Base-by-base conservation (phyloP, 2,888 invertebrate species). In the Doris montereyensis region DNA sequence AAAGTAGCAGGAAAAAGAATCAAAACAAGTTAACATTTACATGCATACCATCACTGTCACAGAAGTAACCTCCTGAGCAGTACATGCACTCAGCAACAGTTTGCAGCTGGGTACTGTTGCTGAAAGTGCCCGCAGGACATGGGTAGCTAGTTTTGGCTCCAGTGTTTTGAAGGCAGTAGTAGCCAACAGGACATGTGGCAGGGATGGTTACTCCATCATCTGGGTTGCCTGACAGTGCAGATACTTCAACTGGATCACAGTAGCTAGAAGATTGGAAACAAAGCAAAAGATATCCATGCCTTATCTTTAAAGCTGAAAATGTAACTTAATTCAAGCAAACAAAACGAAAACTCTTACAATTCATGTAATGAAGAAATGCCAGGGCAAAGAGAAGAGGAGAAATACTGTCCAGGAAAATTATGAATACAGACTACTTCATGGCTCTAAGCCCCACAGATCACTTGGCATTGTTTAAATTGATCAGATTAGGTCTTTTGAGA, bases 41-140 rank as follows among this genome's bases (percentile, higher is more conserved):
- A 60, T 26, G 52, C 81, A 78, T 58, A 86, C 87, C 87, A 52
- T 57, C 78, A 70, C 82, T 79, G 34, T 83, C 84, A 81, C 89
- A 89, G 85, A 84, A 89, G 78, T 81, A 85, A 3, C 90, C 90
- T 4, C 84, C 84, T 28, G 86, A 81, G 82, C 90, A 90, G 0
- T 82, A 77, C 65, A 78, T 81, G 82, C 90, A 90, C 34, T 89
- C 85, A 2, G 67, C 78, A 32, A 78, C 81, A 24, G 67, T 82
- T 80, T 87, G 84, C 24, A 90, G 82, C 57, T 83, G 83, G 8
- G 87, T 88, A 58, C 41, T 75, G 77, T 88, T 88, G 82, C 86
- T 87, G 77, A 85, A 90, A 3, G 89, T 87, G 1, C 90, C 90
- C 10, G 83, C 34, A 8, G 89, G 87, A 81, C 90, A 90, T 0